Base-by-base conservation (phyloP, 2,888 invertebrate genomes). In the Mimumesa dahlbomi region DNA sequence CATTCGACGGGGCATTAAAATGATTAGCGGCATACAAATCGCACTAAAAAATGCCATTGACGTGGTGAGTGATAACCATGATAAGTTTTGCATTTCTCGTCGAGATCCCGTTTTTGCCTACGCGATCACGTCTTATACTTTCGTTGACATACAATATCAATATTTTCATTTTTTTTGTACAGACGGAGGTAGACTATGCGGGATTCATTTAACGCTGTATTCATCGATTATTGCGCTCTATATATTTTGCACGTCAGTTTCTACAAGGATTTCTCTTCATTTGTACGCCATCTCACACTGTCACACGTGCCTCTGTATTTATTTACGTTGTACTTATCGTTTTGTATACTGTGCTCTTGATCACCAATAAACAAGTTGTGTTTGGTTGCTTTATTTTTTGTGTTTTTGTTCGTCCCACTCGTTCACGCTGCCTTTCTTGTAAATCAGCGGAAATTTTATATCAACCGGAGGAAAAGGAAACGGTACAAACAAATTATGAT, bases 31-130 rank as follows among this genome's bases (percentile, higher is more conserved):
- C 77, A 84, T 89, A 81, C 89, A 89, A 70, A 82, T 82, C 68
- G 89, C 86, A 68, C 70, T 89, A 73, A 89, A 86, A 83, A 88
- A 87, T 87, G 88, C 89, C 77, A 88, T 89, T 81, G 89, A 89
- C 74, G 88, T 88, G 88, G 89, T 89, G 79, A 88, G 89, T 87
- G 72, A 67, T 54, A 59, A 68, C 46, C 68, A 52, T 45, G 70
- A 57, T 61, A 53, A 36, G 36, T 7, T 16, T 14, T 22, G 40
- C 13, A 31, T 16, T 14, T 22, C 21, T 21, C 11, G 14, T 31
- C 36, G 49, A 18, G 25, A 9, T 53, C 16, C 16, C 14, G 31
- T 40, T 49, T 16, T 14, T n/a, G 11, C 5, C 6, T n/a, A 13
- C 22, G 16, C 21, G 5, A 16, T 21, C 2, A 11, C 25, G 19